Conservation (phyloP, 1,140 invertebrate genomes). For the Temnothorax curvispinosus region DNA sequence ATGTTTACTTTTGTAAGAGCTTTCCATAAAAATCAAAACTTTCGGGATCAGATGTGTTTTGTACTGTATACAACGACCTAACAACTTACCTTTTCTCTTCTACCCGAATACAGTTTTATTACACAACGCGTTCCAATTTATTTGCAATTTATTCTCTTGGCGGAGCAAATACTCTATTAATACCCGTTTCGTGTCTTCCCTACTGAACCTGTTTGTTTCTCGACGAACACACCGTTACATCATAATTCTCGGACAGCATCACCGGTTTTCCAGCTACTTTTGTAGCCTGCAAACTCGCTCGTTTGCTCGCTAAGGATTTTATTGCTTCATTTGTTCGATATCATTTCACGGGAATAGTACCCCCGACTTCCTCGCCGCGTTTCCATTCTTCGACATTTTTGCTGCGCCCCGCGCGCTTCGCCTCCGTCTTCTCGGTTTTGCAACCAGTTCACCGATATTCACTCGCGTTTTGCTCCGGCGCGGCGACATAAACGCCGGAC, state of each 20-base stretch:
- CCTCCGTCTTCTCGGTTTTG: slow-evolving; percentile 21
- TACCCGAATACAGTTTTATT: slow-evolving; percentile 10
- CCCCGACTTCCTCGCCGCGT: slow-evolving; percentile 35
- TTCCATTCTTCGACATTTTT: slow-evolving; percentile 41
- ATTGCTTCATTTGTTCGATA: slow-evolving; percentile 60
- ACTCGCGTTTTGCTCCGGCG: slow-evolving; percentile 39
- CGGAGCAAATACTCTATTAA: slow-evolving; percentile 52
- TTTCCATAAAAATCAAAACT: neutral
- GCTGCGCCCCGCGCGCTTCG: neutral
- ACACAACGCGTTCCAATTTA: slow-evolving; percentile 50
- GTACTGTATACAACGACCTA: neutral
- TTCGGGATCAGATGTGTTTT: neutral
- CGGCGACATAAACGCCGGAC: slow-evolving; percentile 50
- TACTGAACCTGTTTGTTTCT: slow-evolving; percentile 60
- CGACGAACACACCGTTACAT: slow-evolving; percentile 56
- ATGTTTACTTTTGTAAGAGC: neutral
- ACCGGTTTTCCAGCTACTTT: slow-evolving; percentile 22
- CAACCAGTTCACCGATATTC: slow-evolving; percentile 52
- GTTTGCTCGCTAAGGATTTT: slow-evolving; percentile 48
- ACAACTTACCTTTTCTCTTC: neutral
- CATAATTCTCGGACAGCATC: slow-evolving; percentile 60
- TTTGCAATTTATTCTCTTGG: slow-evolving; percentile 34
- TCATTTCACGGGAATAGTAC: slow-evolving; percentile 40
- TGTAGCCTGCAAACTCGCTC: neutral
- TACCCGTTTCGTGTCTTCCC: slow-evolving; percentile 47